Conservation (phyloP, 2,113 vertebrate species). For the Petromus typicus region DNA sequence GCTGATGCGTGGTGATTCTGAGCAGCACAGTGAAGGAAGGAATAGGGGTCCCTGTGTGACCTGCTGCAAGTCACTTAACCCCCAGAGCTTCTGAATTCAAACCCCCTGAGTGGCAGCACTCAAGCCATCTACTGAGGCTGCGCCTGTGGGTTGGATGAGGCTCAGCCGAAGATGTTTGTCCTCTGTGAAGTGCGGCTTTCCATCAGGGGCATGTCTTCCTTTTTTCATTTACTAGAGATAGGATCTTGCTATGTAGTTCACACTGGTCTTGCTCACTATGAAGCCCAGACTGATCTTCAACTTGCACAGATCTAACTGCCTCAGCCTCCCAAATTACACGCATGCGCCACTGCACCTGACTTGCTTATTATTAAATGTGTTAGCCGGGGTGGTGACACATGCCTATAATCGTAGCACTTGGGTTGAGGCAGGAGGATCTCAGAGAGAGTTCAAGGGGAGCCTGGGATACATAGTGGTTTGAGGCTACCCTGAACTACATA, state of each 20-base stretch:
- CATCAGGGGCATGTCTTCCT: not conserved
- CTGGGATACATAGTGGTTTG: too few relatives aligned
- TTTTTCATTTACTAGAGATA: not conserved
- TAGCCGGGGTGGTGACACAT: too few relatives aligned
- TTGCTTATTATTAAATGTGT: not conserved
- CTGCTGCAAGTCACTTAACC: conserved; percentile 24
- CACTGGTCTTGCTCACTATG: not conserved
- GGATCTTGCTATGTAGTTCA: not conserved
- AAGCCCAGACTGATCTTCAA: not conserved
- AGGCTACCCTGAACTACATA: too few relatives aligned
- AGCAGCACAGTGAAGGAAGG: not conserved
- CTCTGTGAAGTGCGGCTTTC: not conserved
- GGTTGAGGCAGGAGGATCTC: too few relatives aligned
- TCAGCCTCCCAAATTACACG: not conserved
- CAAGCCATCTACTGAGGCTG: not conserved
- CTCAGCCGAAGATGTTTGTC: not conserved
- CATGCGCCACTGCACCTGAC: not conserved
- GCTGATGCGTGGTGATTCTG: not conserved
- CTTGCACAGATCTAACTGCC: not conserved
- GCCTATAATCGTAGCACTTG: too few relatives aligned
- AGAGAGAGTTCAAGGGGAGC: too few relatives aligned
- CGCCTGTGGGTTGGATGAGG: not conserved
- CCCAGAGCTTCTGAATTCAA: not conserved
- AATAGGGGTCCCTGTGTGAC: not conserved
- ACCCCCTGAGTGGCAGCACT: not conserved